Evolutionary conservation across 1,140 invertebrate species (phyloP), one percentile per base, ranked within the genome.

Genomic region (Neomicropteryx cornuta): DNA sequence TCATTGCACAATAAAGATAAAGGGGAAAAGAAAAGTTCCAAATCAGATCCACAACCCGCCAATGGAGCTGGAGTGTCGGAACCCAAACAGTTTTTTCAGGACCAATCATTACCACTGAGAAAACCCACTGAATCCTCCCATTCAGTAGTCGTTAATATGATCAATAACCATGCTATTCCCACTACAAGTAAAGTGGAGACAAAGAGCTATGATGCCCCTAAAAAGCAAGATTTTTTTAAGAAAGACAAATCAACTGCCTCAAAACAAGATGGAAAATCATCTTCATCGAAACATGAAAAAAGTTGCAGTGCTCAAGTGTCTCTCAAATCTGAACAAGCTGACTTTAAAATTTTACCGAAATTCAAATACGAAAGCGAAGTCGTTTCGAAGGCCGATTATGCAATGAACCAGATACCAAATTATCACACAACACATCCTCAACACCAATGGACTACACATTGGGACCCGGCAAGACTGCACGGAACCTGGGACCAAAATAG

Each of bases 331-430:
- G 63, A 68, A 30, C 62, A 65, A 34, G 59, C 51, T 32, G 68
- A 71, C 38, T 67, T 67, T 41, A 70, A 70, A 49, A 62, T 69
- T 47, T 34, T 70, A 19, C 59, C 70, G 1, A 73, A 73, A 47
- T 71, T 73, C 23, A 67, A 67, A 33, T 67, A 67, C 39, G 66
- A 72, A 29, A 68, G 62, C 38, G 70, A 73, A 36, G 39, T 72
- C 8, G 49, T 72, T 3, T 62, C 68, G 1, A 71, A 69, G 48
- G 51, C 65, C 0, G 68, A 70, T 33, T 71, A 68, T 42, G 56
- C 66, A 1, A 69, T 77, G 53, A 74, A 76, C 46, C 69, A 74
- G 42, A 68, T 74, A 37, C 69, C 71, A 1, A 75, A 74, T 45
- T 76, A 75, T 42, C 71, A 75, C 43, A 66, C 72, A 10, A 59